Evolutionary conservation across 2,113 vertebrate species (phyloP).

Genomic region (Chionodraco myersi): DNA sequence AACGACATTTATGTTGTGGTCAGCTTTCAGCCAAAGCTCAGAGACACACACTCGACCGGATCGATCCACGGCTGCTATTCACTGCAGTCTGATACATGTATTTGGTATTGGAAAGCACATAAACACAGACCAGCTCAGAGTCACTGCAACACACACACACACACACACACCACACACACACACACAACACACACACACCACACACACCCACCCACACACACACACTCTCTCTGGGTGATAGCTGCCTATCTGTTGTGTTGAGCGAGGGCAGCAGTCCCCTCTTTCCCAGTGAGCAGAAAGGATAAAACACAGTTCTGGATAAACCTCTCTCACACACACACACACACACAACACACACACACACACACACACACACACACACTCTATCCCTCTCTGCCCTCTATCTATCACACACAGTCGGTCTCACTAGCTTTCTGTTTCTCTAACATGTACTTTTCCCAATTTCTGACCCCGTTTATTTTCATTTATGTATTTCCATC

Average conservation of each 20-base stretch:
- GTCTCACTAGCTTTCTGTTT: slow-evolving; percentile 20
- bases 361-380: slow-evolving; percentile 3
- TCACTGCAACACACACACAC: too few species aligned
- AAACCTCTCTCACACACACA: slow-evolving; percentile 48
- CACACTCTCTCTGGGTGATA: slow-evolving; percentile 51
- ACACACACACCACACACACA: neutral
- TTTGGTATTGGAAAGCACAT: too few species aligned
- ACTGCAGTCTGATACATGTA: too few species aligned
- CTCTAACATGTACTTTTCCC: slow-evolving; percentile 38
- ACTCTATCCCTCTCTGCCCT: slow-evolving; percentile 29
- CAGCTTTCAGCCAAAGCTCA: too few species aligned
- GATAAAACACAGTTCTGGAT: slow-evolving; percentile 66
- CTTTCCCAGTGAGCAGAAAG: slow-evolving; percentile 54
- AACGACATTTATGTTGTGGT: too few species aligned
- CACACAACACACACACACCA: slow-evolving; percentile 10
- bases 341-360: slow-evolving; percentile 23
- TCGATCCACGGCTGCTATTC: too few species aligned
- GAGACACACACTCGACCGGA: too few species aligned
- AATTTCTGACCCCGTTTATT: slow-evolving; percentile 57
- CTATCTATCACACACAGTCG: slow-evolving; percentile 26
- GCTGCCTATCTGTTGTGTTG: slow-evolving; percentile 65
- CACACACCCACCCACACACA: slow-evolving; percentile 3
- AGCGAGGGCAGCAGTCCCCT: slow-evolving; percentile 37
- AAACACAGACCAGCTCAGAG: too few species aligned
- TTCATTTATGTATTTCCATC: slow-evolving; percentile 44